Conservation (phyloP, 1,140 invertebrate species). For the Chrysoperla carnea region DNA sequence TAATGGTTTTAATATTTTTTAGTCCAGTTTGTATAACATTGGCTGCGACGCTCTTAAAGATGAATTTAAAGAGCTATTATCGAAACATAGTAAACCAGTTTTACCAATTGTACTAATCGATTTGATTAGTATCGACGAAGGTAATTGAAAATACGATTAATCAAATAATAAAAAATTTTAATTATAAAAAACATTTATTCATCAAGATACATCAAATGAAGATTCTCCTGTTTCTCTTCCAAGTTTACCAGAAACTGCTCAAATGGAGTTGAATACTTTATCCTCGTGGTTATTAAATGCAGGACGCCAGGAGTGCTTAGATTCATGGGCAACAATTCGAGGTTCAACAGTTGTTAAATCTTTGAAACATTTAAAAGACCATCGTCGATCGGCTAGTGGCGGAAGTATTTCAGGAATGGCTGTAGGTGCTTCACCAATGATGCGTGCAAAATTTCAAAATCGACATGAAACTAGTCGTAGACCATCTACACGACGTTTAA, state of each 20-base stretch:
- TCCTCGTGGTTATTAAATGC: constrained; percentile 72
- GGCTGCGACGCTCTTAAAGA: constrained; percentile 59
- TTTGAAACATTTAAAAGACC: constrained; percentile 58
- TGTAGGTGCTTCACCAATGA: constrained; percentile 17
- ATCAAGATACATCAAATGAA: constrained; percentile 24
- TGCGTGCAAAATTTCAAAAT: constrained; percentile 30
- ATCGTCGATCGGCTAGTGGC: constrained; percentile 58
- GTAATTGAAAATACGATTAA: constrained; percentile 19
- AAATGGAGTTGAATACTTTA: constrained; percentile 57
- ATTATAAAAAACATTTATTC: neutral
- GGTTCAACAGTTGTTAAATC: constrained; percentile 59
- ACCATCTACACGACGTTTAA: constrained; percentile 27
- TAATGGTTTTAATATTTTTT: constrained; percentile 14
- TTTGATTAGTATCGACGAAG: constrained; percentile 71
- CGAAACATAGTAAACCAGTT: constrained; percentile 71
- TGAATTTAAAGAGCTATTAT: constrained; percentile 75
- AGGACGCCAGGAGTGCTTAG: constrained; percentile 56
- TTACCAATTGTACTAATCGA: constrained; percentile 71
- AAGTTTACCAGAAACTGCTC: constrained; percentile 36
- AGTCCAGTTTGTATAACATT: constrained; percentile 54
- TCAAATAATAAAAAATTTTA: neutral
- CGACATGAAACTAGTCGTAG: constrained; percentile 26
- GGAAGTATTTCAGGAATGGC: constrained; percentile 29
- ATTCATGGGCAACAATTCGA: constrained; percentile 62
- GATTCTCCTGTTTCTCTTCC: constrained; percentile 20